Evolutionary conservation across 2,113 vertebrate genomes (phyloP), one percentile per base, ranked within the genome.

Genomic region (Peromyscus leucopus): DNA sequence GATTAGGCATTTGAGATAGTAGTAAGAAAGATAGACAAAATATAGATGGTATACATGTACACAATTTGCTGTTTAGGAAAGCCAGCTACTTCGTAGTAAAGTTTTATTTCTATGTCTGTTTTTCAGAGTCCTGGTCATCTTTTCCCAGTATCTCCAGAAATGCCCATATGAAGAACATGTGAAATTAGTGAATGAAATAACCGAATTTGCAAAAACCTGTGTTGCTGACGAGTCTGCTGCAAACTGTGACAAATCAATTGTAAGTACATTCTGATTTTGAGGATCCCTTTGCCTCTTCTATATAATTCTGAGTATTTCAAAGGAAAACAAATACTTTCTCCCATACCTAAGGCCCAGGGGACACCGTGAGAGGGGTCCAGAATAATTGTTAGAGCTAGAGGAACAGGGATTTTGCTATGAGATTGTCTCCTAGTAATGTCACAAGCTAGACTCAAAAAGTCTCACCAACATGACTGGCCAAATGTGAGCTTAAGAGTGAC

Each of bases 71-170:
- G 9, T 17, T 59, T 78, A 92, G 46, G 2, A 15, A 21, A 93
- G 17, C 19, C 80, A 46, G 0, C 31, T 85, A 17, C n/a, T 96
- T 91, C 85, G 69, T 42, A 24, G 69, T 69, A 33, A 28, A 51
- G 31, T 57, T 72, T 89, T 55, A 57, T 67, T 57, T 80, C 17
- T 63, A 0, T 82, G 39, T 76, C 3, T 93, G 97, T 83, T 97
- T 8, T 98, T 87, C 97, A 99, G 99, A 33, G 0, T 96, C 19
- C 9, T 99, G 96, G 28, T 98, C 82, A 74, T 98, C 5, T 98
- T 99, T 76, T 85, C 99, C 94, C 99, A 99, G 98, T 97, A 96
- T 88, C 98, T 99, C 28, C 98, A 99, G 98, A 95, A 55, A 0
- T 97, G 98, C 10, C 90, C 98, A 4, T 98, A 94, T 0, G 98